A percentile compares a stretch with the other conserved stretches of the same genome.
Evolutionary conservation across 2,113 vertebrate species (phyloP).

Genomic region (Dasyurus viverrinus): DNA sequence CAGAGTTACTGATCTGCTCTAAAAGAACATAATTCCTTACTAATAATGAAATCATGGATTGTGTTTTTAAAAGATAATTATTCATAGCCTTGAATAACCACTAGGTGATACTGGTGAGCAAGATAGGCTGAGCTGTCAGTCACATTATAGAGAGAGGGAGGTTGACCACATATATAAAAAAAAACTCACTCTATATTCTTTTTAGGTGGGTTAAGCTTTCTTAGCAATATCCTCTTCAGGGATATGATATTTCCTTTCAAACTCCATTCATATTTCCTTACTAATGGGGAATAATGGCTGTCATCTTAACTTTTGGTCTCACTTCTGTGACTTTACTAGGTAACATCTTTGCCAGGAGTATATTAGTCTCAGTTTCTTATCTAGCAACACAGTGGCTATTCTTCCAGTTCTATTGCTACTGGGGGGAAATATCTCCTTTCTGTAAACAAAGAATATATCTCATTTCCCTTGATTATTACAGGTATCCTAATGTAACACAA

Average conservation of each 20-base stretch:
- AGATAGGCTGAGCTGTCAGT: background rate
- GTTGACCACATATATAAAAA: background rate
- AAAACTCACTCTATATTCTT: background rate
- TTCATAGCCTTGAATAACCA: background rate
- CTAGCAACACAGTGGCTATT: background rate
- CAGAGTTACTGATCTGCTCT: background rate
- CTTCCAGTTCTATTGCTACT: background rate
- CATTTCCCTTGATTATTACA: background rate
- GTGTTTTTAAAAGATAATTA: background rate
- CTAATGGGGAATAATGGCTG: background rate
- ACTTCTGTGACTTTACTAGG: background rate
- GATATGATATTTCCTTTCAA: background rate
- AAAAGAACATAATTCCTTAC: background rate
- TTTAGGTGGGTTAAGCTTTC: background rate
- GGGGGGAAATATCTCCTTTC: background rate
- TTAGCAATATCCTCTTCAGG: background rate
- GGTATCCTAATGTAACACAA: background rate
- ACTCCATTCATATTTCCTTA: background rate
- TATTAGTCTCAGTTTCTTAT: background rate
- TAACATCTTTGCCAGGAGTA: background rate
- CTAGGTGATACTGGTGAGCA: background rate
- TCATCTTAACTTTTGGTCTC: background rate
- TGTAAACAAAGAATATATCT: background rate
- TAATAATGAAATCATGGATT: background rate
- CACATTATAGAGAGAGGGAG: background rate